Percentiles rank a stretch among this genome's conserved stretches.
phyloP scores from a whole-genome alignment of 2,797 vertebrate genomes.

The Sylvia borin region DNA sequence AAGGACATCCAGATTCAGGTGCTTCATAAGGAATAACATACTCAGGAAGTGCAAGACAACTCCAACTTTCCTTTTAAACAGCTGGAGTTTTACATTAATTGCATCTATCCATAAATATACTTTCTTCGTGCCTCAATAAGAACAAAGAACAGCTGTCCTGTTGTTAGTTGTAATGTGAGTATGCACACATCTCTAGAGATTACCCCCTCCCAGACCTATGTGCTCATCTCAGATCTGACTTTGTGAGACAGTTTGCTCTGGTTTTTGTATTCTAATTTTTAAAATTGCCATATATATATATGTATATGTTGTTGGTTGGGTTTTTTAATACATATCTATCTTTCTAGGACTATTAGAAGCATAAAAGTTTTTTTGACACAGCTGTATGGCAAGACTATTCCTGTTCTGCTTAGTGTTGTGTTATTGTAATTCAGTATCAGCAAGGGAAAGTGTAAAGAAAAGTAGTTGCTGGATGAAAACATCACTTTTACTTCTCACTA shows the following conservation, averaged over 20 bases:
- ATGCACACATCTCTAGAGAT: neutral
- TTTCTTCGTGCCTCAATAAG: neutral
- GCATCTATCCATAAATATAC: neutral
- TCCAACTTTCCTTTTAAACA: slow-evolving; percentile 7
- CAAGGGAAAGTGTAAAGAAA: neutral
- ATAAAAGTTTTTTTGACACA: neutral
- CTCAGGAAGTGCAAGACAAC: neutral
- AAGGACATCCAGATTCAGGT: neutral
- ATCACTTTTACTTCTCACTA: neutral
- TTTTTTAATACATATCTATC: neutral
- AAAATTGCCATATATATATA: neutral
- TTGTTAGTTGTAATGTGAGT: neutral
- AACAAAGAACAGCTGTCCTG: slow-evolving; percentile 11
- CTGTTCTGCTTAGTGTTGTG: neutral
- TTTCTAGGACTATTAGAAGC: neutral
- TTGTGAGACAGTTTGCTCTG: neutral
- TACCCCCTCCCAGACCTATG: neutral
- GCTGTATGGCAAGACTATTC: neutral
- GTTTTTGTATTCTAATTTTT: neutral
- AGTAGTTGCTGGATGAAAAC: neutral
- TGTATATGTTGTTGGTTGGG: neutral
- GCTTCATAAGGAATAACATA: neutral
- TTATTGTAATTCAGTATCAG: neutral
- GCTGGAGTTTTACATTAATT: slow-evolving; percentile 20
- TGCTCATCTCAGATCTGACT: neutral